These are phyloP conservation scores for Ceraclea dissimilis DNA, from an alignment of 2,888 invertebrate genomes.

Conservation along the genomic window DNA sequence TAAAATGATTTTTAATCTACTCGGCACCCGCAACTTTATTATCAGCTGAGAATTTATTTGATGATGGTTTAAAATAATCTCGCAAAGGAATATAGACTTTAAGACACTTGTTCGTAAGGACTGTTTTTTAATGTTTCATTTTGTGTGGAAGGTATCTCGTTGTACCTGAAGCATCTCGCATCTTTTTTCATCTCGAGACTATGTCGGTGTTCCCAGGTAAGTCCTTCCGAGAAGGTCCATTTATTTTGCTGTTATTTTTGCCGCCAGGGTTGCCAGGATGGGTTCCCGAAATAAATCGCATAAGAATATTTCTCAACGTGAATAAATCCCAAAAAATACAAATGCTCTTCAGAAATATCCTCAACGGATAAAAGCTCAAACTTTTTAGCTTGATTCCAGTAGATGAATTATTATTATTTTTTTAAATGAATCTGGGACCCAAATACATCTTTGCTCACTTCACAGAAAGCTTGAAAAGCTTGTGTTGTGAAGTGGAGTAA, in stretches of 20 bases:
- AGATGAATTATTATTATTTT: no score
- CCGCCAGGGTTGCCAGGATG: not conserved
- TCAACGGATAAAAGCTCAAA: no score
- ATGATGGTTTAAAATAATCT: not conserved
- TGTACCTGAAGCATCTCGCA: not conserved
- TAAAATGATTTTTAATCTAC: no score
- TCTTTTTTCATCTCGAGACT: not conserved
- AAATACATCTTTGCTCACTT: no score
- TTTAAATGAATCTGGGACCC: no score
- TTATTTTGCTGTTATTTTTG: not conserved
- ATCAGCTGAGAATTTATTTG: not conserved
- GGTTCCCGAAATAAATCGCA: no score
- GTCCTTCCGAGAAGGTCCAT: not conserved
- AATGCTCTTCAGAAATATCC: no score
- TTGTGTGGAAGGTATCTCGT: not conserved
- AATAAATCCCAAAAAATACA: no score
- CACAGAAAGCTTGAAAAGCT: no score
- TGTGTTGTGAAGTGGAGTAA: no score
- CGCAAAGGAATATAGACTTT: not conserved
- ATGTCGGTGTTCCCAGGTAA: slow-evolving; percentile 1
- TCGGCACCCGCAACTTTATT: not conserved
- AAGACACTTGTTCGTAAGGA: not conserved
- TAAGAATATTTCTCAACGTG: no score
- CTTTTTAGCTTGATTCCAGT: no score
- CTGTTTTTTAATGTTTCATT: not conserved